Evolutionary conservation across 35 echinoderm and acorn worm species (phyloP), one percentile per base, ranked within the genome.

Genomic region (Heliocidaris erythrogramma): DNA sequence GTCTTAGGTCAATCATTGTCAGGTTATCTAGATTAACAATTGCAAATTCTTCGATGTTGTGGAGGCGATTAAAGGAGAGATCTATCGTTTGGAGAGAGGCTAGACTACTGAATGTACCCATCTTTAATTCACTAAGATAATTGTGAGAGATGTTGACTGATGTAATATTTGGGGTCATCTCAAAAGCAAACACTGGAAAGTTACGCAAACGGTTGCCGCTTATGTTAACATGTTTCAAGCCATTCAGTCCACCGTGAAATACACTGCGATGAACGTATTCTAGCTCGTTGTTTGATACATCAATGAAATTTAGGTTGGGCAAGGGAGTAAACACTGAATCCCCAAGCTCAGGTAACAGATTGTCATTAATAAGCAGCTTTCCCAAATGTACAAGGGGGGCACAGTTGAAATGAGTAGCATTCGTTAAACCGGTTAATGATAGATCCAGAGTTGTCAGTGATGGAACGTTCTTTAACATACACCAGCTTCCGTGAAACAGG

Each of bases 31-130:
- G 31, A 14, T 16, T 11, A n/a, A 92, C 91, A 12, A 92, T 24
- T 92, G 16, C 91, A 32, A 92, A 13, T 2, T 5, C 5, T 17
- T 92, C 91, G 17, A 92, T 92, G 50, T 0, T 30, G 17, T 49
- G 29, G 32, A 92, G 31, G 48, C n/a, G 91, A 59, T 92, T 92
- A 13, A 92, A 92, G 48, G 91, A 92, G 13, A 92, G 91, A 12
- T 92, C 91, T 48, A 92, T 59, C 9, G 49, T 30, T 30, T 92
- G 47, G 31, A 92, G 50, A 50, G 91, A 92, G 5, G 16, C 16
- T 52, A 53, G 49, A 30, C 91, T 21, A n/a, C 91, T 92, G 91
- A 92, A 92, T n/a, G 91, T 92, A 1, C 91, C 49, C 31, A 21
- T 17, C 29, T n/a, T 13, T 2, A 92, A 31, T 9, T 59, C 91